Evolutionary conservation across 92 coral and sea anemone species (phyloP).

Genomic region (Siderastrea radians): DNA sequence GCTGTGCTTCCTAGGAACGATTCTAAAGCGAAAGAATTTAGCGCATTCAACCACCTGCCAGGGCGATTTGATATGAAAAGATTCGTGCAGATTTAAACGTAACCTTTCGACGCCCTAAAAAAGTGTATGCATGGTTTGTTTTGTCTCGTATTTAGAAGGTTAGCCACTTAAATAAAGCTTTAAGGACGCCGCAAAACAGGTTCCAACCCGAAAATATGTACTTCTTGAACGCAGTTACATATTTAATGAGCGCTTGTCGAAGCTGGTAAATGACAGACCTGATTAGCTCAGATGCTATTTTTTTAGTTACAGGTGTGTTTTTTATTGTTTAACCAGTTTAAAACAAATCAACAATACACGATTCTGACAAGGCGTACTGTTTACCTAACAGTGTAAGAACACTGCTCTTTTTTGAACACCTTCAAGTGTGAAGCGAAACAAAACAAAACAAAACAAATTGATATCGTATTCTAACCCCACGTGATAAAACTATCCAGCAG

Average conservation of each 20-base stretch:
- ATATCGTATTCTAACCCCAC: no score
- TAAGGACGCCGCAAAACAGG: conserved; percentile 38
- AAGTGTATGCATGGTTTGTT: not conserved
- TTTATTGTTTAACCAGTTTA: not conserved
- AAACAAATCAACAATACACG: not conserved
- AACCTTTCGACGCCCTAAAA: not conserved
- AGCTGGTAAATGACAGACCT: not conserved
- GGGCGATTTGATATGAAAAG: not conserved
- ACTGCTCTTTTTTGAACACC: no score
- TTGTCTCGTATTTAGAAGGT: not conserved
- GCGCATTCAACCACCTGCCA: not conserved
- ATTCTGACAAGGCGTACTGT: not conserved
- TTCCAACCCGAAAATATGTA: conserved; percentile 9
- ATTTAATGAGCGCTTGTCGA: conserved; percentile 9
- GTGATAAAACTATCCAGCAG: no score
- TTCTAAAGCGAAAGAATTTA: conserved; percentile 23
- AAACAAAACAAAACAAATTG: not conserved
- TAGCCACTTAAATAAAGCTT: not conserved
- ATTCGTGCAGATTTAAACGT: not conserved
- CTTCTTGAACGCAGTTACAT: conserved; percentile 16
- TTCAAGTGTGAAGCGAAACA: no score
- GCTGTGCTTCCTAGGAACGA: conserved; percentile 40
- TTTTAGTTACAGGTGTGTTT: not conserved
- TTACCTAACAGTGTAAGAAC: not conserved
- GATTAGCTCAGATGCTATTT: conserved; percentile 16